A percentile compares a stretch with the other conserved stretches of the same genome.
phyloP scores from a whole-genome alignment of 1,140 invertebrate species.

The Sesamia nonagrioides region DNA sequence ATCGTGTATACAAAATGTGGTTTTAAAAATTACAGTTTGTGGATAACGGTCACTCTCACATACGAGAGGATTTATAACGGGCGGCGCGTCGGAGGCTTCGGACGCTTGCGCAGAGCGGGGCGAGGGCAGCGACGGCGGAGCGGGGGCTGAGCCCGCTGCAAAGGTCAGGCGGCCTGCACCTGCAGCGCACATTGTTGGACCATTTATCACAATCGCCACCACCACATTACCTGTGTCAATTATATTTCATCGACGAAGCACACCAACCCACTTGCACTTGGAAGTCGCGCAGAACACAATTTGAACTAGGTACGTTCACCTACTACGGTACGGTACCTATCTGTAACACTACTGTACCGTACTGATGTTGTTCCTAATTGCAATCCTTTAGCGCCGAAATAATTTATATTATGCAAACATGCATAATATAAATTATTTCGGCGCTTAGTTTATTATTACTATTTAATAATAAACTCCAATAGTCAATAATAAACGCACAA shows the following conservation, averaged over 20 bases:
- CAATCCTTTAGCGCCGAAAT: too few relatives aligned
- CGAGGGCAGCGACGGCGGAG: not conserved
- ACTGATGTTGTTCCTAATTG: too few relatives aligned
- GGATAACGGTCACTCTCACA: slow-evolving; percentile 47
- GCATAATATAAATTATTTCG: too few relatives aligned
- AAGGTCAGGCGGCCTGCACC: slow-evolving; percentile 50
- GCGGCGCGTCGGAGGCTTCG: slow-evolving; percentile 16
- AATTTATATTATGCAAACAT: too few relatives aligned
- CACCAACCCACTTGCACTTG: not conserved
- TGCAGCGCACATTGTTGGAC: slow-evolving; percentile 48
- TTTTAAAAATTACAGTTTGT: slow-evolving; percentile 51
- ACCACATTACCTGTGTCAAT: slow-evolving; percentile 31
- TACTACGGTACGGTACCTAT: too few relatives aligned
- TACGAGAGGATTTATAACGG: slow-evolving; percentile 42
- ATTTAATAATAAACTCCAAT: too few relatives aligned
- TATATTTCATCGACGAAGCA: not conserved
- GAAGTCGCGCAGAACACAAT: not conserved
- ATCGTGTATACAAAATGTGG: slow-evolving; percentile 11
- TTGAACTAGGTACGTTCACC: too few relatives aligned
- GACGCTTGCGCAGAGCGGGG: slow-evolving; percentile 1
- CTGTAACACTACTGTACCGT: too few relatives aligned
- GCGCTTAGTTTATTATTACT: too few relatives aligned
- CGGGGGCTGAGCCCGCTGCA: slow-evolving; percentile 6
- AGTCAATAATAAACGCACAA: too few relatives aligned
- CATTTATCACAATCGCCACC: slow-evolving; percentile 46